Base-by-base conservation (phyloP, 2,888 invertebrate genomes). In the Ormyrus labotus region DNA sequence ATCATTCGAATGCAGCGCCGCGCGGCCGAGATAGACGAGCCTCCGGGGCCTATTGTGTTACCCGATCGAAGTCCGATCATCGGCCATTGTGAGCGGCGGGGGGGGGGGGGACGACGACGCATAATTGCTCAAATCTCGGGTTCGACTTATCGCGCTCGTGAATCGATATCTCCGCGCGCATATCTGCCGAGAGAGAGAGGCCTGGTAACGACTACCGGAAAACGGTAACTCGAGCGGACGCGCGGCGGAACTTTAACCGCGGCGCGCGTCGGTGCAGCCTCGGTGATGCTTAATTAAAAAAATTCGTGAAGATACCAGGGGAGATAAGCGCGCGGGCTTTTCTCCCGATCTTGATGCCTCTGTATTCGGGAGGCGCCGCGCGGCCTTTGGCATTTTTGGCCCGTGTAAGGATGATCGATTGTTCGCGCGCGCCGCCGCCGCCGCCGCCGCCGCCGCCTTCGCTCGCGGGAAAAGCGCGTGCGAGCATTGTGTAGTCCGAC, bases 201-300 rank as follows among this genome's bases (percentile, higher is more conserved):
- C 19, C 19, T 13, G 13, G 70, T 82, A 82, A 82, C 79, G 79
- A 82, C 81, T 82, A 73, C 73, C 82, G 82, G 79, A 80, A 82
- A 79, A 79, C 82, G 81, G 81, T 81, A 81, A 81, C 78, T 70
- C 67, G 48, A 19, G 19, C 19, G 19, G 19, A 78, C 13, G 61
- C 81, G n/a, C 13, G 3, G n/a, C 8, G 13, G 8, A n/a, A 11
- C n/a, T 34, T 19, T 19, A 1, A 19, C 19, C 19, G 6, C 7
- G 5, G 57, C 57, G 60, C 13, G 11, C 60, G 60, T 19, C 19
- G 13, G 6, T 13, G n/a, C 8, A 2, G 19, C 34, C 34, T 60
- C 60, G 6, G n/a, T 57, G 5, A 5, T 57, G 57, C 11, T 11
- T 57, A 57, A 10, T 57, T 60, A 60, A 60, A 60, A 61, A 61